Conservation (phyloP, 2,797 vertebrate genomes). For the Myripristis murdjan region DNA sequence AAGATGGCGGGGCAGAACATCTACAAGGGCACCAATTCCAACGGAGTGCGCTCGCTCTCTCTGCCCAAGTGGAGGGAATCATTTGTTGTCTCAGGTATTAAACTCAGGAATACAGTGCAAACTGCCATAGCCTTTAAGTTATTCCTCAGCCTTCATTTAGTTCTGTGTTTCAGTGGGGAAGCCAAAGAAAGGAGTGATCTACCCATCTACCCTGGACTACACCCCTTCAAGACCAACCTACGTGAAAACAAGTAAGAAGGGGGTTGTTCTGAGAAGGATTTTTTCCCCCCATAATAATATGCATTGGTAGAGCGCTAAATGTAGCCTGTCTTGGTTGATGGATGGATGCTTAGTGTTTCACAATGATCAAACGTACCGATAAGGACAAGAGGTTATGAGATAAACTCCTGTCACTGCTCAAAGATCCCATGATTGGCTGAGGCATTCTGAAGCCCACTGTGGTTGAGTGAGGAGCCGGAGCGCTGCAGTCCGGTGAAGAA, state of each 20-base stretch:
- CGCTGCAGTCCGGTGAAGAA: conserved; percentile 55
- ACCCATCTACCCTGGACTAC: conserved; percentile 92
- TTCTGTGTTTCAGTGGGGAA: conserved; percentile 89
- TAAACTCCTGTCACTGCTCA: conserved; percentile 15
- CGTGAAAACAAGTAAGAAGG: conserved; percentile 88
- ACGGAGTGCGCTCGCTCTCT: conserved; percentile 92
- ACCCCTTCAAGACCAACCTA: conserved; percentile 86
- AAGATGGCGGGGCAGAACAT: conserved; percentile 92
- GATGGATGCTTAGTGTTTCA: background rate
- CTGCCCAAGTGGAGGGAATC: conserved; percentile 96
- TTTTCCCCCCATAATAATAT: background rate
- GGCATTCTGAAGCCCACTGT: conserved; percentile 46
- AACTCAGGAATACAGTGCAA: background rate
- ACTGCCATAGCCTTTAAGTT: conserved; percentile 41
- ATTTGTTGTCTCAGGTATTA: conserved; percentile 91
- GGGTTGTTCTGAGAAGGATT: background rate
- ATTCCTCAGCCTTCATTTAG: background rate
- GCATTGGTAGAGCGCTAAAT: background rate
- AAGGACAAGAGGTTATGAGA: conserved; percentile 12
- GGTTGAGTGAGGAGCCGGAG: conserved; percentile 50
- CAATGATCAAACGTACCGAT: background rate
- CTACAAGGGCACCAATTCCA: conserved; percentile 92
- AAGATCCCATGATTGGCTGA: conserved; percentile 19
- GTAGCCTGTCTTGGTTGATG: background rate
- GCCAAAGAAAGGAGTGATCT: conserved; percentile 93